A percentile compares a stretch with the other conserved stretches of the same genome.
Evolutionary conservation across 1,140 invertebrate genomes (phyloP).

Genomic region (Heliconius eleuchia): DNA sequence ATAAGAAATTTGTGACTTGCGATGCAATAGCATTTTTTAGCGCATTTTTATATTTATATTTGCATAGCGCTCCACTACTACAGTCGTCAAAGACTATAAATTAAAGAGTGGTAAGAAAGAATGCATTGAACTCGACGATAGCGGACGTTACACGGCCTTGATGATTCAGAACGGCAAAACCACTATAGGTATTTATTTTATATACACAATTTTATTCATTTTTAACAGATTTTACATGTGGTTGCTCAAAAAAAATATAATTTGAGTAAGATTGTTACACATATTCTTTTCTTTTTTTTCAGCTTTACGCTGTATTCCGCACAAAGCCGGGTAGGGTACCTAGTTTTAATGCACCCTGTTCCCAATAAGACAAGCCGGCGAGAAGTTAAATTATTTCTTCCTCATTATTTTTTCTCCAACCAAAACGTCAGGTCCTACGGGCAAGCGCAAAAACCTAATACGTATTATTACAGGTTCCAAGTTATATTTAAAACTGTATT

Average conservation of each 20-base stretch:
- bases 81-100: not conserved
- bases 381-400: not conserved
- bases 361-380: too few species aligned
- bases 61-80: not conserved
- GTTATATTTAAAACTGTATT: slow-evolving; percentile 11
- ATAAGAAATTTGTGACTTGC: not conserved
- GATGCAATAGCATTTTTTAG: not conserved
- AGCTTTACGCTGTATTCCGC: too few species aligned
- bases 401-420: not conserved
- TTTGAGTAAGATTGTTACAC: too few species aligned
- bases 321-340: too few species aligned
- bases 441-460: not conserved
- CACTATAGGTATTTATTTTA: slow-evolving; percentile 11
- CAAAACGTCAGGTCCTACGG: not conserved
- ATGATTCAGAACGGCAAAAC: slow-evolving; percentile 29
- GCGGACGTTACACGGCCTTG: slow-evolving; percentile 31
- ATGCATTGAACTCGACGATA: slow-evolving; percentile 31
- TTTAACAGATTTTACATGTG: too few species aligned
- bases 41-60: too few species aligned
- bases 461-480: not conserved
- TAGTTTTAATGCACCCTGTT: too few species aligned
- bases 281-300: too few species aligned
- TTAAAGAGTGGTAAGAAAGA: slow-evolving; percentile 6
- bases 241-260: not conserved
- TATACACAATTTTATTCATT: too few species aligned